Base-by-base conservation (phyloP, 2,797 vertebrate species). In the Rhyacichthys aspro region DNA sequence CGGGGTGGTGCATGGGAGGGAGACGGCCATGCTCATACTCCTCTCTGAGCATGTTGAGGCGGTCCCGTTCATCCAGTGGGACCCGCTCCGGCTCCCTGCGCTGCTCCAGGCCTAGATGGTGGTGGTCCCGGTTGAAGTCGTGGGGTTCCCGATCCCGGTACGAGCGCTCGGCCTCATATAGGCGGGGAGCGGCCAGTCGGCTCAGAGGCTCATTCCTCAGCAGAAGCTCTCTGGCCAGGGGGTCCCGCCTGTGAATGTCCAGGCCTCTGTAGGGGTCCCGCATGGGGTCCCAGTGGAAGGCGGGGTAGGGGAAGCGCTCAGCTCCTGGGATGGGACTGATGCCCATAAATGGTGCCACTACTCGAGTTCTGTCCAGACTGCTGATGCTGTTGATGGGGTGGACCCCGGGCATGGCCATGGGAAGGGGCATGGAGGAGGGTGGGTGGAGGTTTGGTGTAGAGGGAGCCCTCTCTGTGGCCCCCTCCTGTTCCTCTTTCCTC, bases 271-370 rank as follows among this genome's bases (percentile, higher is more conserved):
- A 98, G 1, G 95, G 95, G 73, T 98, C 97, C 86, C 97, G 89
- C 90, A 98, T 96, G 5, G 95, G 96, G 90, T 98, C 97, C 97
- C 97, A 98, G 82, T 97, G 96, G 89, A 98, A 98, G 70, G 96
- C 91, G 2, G 96, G 96, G 76, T 98, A 98, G 0, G 96, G 95
- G 63, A 98, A 98, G 56, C 97, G 92, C 82, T 98, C 97, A 12
- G 94, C 93, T 9, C 96, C 96, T 0, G 95, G 95, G 73, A 98
- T 95, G 7, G 96, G 95, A 81, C 96, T 97, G 79, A 98, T 95
- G 70, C 96, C 96, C 96, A 98, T 96, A 81, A 98, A 98, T 60
- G 97, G 97, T 0, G 95, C 94, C 88, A 98, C 95, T 90, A 98
- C 93, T 83, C 96, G 96, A 93, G 96, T 98, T 91, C 97, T 95